phyloP scores from a whole-genome alignment of 2,113 vertebrate species.

The Odontesthes bonariensis region DNA sequence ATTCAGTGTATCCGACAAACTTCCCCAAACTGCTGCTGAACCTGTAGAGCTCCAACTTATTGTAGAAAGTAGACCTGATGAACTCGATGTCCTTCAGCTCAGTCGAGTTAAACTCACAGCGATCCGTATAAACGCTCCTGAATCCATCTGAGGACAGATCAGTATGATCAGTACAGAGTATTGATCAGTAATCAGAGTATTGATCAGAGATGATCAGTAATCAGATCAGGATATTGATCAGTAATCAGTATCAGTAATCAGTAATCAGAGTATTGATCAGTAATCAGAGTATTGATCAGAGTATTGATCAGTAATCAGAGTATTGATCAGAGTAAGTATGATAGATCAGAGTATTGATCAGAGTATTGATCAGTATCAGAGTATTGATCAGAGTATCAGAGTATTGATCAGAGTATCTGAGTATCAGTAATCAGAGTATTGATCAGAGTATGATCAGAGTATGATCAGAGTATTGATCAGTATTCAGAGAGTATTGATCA shows the following conservation, averaged over 20 bases:
- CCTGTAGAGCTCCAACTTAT: conserved; percentile 3
- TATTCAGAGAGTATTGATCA: background rate
- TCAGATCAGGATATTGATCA: background rate
- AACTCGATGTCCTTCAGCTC: conserved; percentile 43
- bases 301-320: background rate
- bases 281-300: background rate
- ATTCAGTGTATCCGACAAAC: conserved; percentile 30
- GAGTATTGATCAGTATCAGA: background rate
- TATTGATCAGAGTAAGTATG: background rate
- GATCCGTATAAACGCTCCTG: too few relatives aligned
- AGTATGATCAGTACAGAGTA: background rate
- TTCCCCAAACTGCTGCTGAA: conserved; percentile 33
- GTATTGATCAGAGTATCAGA: too few relatives aligned
- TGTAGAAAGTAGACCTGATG: rapidly evolving
- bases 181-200: too few relatives aligned
- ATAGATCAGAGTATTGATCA: background rate
- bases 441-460: too few relatives aligned
- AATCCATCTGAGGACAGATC: conserved; percentile 18
- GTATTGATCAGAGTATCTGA: background rate
- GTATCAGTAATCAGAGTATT: too few relatives aligned
- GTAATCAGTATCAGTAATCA: too few relatives aligned
- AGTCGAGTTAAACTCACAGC: conserved; percentile 49
- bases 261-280: too few relatives aligned
- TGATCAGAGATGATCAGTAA: background rate
- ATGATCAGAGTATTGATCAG: conserved; percentile 4